phyloP scores from a whole-genome alignment of 2,113 vertebrate species.

The Sinocyclocheilus anshuiensis region DNA sequence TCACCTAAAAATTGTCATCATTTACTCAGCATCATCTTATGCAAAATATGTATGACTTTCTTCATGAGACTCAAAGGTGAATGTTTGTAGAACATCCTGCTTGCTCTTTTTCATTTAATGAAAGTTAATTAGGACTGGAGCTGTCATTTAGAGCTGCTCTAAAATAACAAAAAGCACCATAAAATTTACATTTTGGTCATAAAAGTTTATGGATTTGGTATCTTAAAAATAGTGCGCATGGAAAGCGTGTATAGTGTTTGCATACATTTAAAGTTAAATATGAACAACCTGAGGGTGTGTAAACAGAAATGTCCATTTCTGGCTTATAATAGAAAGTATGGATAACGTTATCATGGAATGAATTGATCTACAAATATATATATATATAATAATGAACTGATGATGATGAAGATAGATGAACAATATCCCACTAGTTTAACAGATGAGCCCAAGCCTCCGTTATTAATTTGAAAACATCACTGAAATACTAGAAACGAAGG shows the following conservation, averaged over 20 bases:
- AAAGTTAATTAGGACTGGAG: no score
- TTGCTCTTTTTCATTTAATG: no score
- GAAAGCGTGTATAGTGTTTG: background rate
- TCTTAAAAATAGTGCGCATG: background rate
- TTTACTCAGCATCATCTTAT: background rate
- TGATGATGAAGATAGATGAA: background rate
- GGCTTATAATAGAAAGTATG: background rate
- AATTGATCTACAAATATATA: background rate
- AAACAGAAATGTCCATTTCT: background rate
- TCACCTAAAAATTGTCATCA: background rate
- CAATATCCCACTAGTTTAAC: no score
- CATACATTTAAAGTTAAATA: no score
- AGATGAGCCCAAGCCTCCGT: no score
- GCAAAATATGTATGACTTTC: background rate
- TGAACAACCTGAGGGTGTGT: no score
- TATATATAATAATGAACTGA: background rate
- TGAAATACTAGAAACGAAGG: no score
- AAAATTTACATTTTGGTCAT: background rate
- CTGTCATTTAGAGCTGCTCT: no score
- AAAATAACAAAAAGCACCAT: background rate
- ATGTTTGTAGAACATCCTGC: background rate
- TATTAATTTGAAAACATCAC: no score
- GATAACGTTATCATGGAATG: background rate
- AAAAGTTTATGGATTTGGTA: background rate
- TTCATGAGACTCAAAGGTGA: background rate